phyloP scores from a whole-genome alignment of 2,888 invertebrate genomes.

The Adineta ricciae region DNA sequence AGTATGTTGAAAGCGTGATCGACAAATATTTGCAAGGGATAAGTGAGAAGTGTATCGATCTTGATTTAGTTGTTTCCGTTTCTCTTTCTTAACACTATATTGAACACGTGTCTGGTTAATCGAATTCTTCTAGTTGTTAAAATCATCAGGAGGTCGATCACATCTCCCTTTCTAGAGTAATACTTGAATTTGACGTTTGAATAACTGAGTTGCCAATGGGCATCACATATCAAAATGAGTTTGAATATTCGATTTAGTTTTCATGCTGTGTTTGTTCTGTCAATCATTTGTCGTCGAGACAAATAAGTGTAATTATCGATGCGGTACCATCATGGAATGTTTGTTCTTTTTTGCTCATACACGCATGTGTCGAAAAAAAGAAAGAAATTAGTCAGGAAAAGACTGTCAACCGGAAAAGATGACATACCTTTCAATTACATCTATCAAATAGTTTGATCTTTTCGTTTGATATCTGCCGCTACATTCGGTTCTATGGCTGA shows the following conservation, averaged over 20 bases:
- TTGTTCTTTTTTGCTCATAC: background rate
- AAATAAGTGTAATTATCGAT: background rate
- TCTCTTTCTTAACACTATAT: background rate
- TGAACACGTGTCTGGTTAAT: slow-evolving; percentile 9
- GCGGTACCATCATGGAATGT: background rate
- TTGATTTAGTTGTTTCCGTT: background rate
- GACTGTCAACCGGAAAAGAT: background rate
- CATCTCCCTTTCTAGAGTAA: background rate
- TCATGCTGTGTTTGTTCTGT: slow-evolving; percentile 11
- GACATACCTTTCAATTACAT: background rate
- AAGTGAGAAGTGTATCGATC: background rate
- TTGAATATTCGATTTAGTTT: background rate
- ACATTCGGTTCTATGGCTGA: no score
- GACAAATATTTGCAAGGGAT: background rate
- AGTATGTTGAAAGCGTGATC: background rate
- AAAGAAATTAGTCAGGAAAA: background rate
- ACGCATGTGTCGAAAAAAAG: background rate
- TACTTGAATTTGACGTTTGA: slow-evolving; percentile 9
- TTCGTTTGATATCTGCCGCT: background rate
- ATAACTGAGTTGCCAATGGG: slow-evolving; percentile 7
- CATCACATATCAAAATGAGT: background rate
- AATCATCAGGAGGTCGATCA: slow-evolving; percentile 15
- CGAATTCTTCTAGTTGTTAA: background rate
- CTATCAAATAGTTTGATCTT: background rate
- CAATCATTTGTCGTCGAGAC: background rate